Evolutionary conservation across 2,113 vertebrate species (phyloP).

Genomic region (Mesocricetus auratus): DNA sequence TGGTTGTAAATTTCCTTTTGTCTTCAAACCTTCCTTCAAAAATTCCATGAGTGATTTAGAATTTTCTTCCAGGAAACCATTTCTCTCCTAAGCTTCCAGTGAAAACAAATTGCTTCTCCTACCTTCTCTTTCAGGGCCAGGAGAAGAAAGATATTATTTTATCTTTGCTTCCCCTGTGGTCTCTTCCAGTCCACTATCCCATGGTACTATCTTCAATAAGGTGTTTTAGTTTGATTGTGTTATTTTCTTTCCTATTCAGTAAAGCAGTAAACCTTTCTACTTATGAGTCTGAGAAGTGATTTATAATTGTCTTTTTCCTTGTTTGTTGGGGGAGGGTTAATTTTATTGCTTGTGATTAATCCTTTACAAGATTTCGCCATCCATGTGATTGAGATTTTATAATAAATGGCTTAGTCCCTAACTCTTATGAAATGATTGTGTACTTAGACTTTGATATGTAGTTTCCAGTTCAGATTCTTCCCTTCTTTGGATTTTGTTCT

Average conservation of each 20-base stretch:
- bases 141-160: background rate
- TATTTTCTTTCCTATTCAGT: background rate
- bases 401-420: background rate
- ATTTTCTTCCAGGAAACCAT: background rate
- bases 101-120: background rate
- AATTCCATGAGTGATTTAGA: background rate
- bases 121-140: background rate
- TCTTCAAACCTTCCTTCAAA: background rate
- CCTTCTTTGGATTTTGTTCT: background rate
- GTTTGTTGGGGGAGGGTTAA: background rate
- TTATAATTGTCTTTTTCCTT: background rate
- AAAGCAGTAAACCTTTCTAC: background rate
- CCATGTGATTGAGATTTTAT: background rate
- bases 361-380: background rate
- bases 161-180: background rate
- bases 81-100: background rate
- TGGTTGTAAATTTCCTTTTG: background rate
- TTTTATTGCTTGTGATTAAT: background rate
- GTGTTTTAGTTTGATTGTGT: background rate
- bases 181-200: background rate
- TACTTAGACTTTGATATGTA: background rate
- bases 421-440: background rate
- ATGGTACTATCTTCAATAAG: background rate
- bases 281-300: background rate
- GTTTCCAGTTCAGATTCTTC: background rate